phyloP scores from a whole-genome alignment of 2,888 invertebrate genomes.

The Phymatocera aterrima region DNA sequence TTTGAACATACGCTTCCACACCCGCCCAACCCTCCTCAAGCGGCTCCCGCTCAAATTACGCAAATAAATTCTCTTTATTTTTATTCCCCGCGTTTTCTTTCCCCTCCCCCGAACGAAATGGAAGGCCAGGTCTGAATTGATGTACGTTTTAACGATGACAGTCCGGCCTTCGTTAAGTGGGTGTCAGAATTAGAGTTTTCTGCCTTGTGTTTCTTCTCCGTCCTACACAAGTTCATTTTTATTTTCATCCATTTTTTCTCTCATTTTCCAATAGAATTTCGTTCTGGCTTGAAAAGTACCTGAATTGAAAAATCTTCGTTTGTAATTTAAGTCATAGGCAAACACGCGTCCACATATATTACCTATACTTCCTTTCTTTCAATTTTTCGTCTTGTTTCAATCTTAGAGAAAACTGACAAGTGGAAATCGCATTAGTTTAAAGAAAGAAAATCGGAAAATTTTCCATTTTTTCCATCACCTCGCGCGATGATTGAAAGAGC shows the following conservation, averaged over 20 bases:
- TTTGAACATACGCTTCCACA: constrained; percentile 66
- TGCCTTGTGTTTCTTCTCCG: constrained; percentile 1
- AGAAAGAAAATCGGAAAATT: background rate
- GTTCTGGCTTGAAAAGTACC: background rate
- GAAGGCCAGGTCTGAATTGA: constrained; percentile 43
- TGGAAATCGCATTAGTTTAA: too few species aligned
- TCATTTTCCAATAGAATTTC: background rate
- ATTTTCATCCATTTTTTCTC: background rate
- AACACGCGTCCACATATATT: too few species aligned
- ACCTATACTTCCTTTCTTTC: too few species aligned
- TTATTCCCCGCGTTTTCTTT: constrained; percentile 58
- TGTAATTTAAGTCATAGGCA: background rate
- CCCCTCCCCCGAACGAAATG: constrained; percentile 48
- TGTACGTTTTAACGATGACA: constrained; percentile 56
- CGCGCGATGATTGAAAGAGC: background rate
- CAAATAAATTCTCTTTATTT: constrained; percentile 73
- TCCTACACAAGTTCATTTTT: too few species aligned
- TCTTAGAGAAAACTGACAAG: background rate
- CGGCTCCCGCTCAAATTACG: constrained; percentile 68
- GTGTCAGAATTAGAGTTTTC: constrained; percentile 42
- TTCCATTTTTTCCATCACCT: background rate
- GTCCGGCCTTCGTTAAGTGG: constrained; percentile 43
- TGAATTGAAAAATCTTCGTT: background rate
- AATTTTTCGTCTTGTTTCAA: background rate
- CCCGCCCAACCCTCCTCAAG: constrained; percentile 48